These are phyloP conservation scores for Orientallactaga bullata DNA, from an alignment of 2,113 vertebrate genomes.

Conservation along the genomic window DNA sequence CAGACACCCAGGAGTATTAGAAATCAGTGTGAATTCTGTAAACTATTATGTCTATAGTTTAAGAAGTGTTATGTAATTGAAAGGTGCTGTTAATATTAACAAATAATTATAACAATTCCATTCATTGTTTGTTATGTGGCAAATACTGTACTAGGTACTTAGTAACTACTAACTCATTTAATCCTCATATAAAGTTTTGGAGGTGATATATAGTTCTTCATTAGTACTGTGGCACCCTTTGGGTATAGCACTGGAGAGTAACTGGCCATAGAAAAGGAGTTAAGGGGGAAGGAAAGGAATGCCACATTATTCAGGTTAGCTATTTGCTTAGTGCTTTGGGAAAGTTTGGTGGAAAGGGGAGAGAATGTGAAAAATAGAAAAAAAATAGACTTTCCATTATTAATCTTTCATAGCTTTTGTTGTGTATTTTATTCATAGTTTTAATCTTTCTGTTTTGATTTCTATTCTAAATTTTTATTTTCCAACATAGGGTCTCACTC, in stretches of 20 bases:
- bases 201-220: not conserved
- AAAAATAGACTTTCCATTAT: conserved; percentile 26
- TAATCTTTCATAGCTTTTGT: conserved; percentile 45
- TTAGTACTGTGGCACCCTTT: conserved; percentile 9
- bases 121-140: conserved; percentile 25
- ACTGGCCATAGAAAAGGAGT: conserved; percentile 14
- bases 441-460: conserved; percentile 11
- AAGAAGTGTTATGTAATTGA: conserved; percentile 39
- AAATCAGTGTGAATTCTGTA: conserved; percentile 39
- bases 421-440: conserved; percentile 6
- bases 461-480: conserved; percentile 20
- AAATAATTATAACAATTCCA: not conserved
- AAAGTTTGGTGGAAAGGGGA: not conserved
- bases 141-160: not conserved
- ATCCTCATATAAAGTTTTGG: not conserved
- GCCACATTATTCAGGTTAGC: conserved; percentile 24
- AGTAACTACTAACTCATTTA: conserved; percentile 35
- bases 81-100: conserved; percentile 6
- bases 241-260: conserved; percentile 1
- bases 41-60: conserved; percentile 14
- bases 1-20: conserved; percentile 2
- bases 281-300: not conserved
- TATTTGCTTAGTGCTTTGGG: conserved; percentile 46
- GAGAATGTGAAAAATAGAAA: conserved; percentile 38
- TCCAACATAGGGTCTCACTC: not conserved